Conservation (phyloP, 1,140 invertebrate species). For the Diachasmimorpha longicaudata region DNA sequence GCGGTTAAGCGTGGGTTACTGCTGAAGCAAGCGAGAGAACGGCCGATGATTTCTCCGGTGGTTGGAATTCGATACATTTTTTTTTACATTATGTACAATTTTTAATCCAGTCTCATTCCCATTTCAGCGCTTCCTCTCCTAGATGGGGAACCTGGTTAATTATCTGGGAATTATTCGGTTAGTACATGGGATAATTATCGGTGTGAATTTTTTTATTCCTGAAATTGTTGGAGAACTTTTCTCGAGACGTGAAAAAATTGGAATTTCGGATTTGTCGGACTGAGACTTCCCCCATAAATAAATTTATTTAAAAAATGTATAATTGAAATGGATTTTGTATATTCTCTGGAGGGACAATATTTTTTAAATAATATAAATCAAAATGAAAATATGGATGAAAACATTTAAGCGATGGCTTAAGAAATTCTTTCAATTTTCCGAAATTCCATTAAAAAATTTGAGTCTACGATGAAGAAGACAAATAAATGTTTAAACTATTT, state of each 20-base stretch:
- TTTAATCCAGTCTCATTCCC: slow-evolving; percentile 32
- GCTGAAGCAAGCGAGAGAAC: slow-evolving; percentile 52
- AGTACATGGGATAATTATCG: background rate
- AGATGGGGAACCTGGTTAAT: background rate
- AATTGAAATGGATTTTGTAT: no score
- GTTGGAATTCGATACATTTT: background rate
- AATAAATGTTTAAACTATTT: no score
- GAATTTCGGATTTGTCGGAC: no score
- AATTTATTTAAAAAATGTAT: no score
- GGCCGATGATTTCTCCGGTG: background rate
- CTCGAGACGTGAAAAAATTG: background rate
- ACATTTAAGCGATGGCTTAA: background rate
- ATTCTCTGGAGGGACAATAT: no score
- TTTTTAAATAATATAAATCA: no score
- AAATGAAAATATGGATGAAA: background rate
- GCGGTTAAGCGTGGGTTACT: slow-evolving; percentile 34
- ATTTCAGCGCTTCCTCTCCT: background rate
- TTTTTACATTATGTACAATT: slow-evolving; percentile 25
- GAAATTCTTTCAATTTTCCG: no score
- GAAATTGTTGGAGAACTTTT: background rate
- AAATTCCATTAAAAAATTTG: background rate
- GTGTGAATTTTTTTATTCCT: background rate
- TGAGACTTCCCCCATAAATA: no score
- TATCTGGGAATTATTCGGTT: background rate
- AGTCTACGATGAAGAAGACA: no score